phyloP scores from a whole-genome alignment of 2,888 invertebrate genomes.

The Pammene fasciana region DNA sequence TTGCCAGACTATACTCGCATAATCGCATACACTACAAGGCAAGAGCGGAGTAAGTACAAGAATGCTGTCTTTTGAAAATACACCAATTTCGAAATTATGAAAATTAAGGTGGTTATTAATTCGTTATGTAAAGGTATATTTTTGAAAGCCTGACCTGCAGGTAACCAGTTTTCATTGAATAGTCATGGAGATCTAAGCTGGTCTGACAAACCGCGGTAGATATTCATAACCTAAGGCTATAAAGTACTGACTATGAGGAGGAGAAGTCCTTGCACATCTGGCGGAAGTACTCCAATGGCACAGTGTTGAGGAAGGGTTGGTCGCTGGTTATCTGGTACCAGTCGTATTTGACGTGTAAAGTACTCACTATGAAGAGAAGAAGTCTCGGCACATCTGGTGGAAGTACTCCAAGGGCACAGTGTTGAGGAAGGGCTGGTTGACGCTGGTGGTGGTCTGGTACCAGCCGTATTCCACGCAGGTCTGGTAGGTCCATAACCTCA shows the following conservation, averaged over 20 bases:
- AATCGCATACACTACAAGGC: no score
- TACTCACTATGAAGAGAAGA: conserved; percentile 64
- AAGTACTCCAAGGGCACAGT: conserved; percentile 77
- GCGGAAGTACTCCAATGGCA: conserved; percentile 78
- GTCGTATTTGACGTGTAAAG: conserved; percentile 89
- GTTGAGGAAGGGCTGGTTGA: conserved; percentile 84
- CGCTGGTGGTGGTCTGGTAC: conserved; percentile 88
- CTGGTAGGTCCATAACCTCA: conserved; percentile 91
- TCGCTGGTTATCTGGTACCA: conserved; percentile 89
- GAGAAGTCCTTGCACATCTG: conserved; percentile 74
- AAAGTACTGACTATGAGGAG: conserved; percentile 57
- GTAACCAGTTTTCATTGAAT: no score
- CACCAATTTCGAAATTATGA: no score
- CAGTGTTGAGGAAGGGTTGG: conserved; percentile 85
- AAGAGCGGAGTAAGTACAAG: no score
- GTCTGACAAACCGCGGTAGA: no score
- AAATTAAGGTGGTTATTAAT: no score
- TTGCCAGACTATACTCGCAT: no score
- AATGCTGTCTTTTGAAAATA: no score
- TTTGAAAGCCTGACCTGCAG: no score
- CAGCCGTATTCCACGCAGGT: conserved; percentile 94
- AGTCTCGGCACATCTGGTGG: conserved; percentile 72
- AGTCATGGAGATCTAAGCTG: no score
- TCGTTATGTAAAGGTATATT: no score
- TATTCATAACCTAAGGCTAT: no score